phyloP scores from a whole-genome alignment of 2,797 vertebrate genomes.

The Catostomus latipinnis region DNA sequence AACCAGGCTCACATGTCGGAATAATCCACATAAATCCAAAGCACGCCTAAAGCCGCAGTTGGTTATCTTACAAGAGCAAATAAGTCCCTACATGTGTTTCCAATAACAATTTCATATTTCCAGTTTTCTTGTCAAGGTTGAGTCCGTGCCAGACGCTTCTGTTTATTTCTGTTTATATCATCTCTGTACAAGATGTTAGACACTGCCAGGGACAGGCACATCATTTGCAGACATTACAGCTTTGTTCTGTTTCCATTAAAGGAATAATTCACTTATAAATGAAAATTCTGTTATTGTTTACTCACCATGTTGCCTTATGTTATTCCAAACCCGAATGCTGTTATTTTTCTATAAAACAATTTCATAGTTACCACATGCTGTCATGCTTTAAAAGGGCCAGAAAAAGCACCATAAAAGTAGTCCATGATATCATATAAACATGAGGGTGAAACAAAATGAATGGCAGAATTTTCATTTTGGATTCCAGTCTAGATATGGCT shows the following conservation, averaged over 20 bases:
- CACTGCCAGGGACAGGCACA: slow-evolving; percentile 34
- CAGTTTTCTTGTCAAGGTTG: slow-evolving; percentile 58
- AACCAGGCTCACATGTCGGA: slow-evolving; percentile 71
- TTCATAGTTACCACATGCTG: no score
- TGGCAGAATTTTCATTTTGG: no score
- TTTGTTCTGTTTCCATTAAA: neutral
- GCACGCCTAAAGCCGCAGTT: slow-evolving; percentile 59
- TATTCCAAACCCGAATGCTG: no score
- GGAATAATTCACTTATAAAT: neutral
- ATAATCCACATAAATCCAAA: slow-evolving; percentile 60
- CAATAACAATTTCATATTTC: slow-evolving; percentile 69
- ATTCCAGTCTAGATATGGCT: slow-evolving; percentile 5
- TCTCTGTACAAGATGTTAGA: slow-evolving; percentile 58
- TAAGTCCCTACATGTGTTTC: slow-evolving; percentile 72
- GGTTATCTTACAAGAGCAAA: slow-evolving; percentile 72
- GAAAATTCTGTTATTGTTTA: no score
- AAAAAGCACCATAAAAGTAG: no score
- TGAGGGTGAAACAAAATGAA: no score
- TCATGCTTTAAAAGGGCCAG: no score
- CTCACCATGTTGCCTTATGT: no score
- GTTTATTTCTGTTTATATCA: slow-evolving; percentile 71
- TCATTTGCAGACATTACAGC: slow-evolving; percentile 22
- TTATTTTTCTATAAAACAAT: no score
- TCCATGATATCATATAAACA: no score
- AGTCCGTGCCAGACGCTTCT: slow-evolving; percentile 58